Conservation (phyloP, 2,888 invertebrate species). For the Erebia palarica region DNA sequence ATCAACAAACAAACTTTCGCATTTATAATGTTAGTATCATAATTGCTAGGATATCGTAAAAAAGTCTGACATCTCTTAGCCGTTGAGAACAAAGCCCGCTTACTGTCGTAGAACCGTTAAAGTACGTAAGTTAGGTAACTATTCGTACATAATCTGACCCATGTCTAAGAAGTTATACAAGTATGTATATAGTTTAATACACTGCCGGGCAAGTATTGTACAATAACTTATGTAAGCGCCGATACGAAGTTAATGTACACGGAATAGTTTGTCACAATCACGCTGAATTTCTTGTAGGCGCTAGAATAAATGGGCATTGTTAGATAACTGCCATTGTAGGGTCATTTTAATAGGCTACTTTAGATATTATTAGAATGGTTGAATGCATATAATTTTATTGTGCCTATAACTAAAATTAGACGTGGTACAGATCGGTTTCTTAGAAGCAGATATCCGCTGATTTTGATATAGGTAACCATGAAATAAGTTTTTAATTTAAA, state of each 20-base stretch:
- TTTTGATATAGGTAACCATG: no score
- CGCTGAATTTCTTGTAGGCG: constrained; percentile 6
- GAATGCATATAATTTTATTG: no score
- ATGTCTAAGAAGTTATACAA: constrained; percentile 14
- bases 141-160: background rate
- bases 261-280: constrained; percentile 2
- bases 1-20: no score
- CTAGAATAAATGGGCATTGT: background rate
- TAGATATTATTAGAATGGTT: no score
- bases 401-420: no score
- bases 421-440: no score
- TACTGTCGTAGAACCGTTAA: background rate
- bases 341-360: background rate
- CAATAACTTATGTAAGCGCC: constrained; percentile 11
- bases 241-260: constrained; percentile 2
- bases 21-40: no score
- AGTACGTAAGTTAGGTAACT: background rate
- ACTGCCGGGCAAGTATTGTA: background rate
- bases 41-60: no score
- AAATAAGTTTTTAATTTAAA: no score
- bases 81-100: background rate
- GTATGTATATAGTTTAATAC: background rate
- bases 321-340: background rate
- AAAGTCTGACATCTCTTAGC: background rate
- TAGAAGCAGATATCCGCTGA: no score